Evolutionary conservation across 2,797 vertebrate genomes (phyloP).

Genomic region (Onychomys leucogaster): DNA sequence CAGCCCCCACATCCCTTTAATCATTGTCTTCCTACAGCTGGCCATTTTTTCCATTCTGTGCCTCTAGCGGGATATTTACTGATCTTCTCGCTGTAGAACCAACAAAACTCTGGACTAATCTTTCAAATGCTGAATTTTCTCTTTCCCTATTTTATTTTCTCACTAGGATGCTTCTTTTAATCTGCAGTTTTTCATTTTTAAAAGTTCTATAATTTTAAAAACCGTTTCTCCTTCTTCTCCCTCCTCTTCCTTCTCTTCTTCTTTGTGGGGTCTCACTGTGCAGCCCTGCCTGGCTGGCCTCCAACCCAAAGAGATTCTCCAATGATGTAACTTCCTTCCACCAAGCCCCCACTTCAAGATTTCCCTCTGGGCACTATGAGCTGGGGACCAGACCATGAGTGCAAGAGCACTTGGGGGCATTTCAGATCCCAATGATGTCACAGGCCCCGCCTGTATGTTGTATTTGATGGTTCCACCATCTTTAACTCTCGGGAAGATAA

Average conservation of each 20-base stretch:
- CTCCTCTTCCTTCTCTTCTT: neutral
- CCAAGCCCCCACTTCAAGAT: neutral
- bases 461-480: neutral
- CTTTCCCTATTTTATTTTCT: neutral
- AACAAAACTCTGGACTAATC: neutral
- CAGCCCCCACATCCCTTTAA: neutral
- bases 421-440: neutral
- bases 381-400: neutral
- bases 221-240: neutral
- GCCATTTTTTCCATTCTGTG: neutral
- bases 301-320: neutral
- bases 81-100: neutral
- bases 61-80: neutral
- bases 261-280: neutral
- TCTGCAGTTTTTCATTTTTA: neutral
- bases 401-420: neutral
- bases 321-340: neutral
- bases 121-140: constrained; percentile 12
- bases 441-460: neutral
- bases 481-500: no score
- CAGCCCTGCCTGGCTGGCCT: neutral
- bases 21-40: neutral
- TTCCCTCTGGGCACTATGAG: neutral
- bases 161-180: neutral
- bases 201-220: neutral